A percentile compares a stretch with the other conserved stretches of the same genome.
phyloP scores from a whole-genome alignment of 2,888 invertebrate genomes.

The Hypselothyrea guttata region DNA sequence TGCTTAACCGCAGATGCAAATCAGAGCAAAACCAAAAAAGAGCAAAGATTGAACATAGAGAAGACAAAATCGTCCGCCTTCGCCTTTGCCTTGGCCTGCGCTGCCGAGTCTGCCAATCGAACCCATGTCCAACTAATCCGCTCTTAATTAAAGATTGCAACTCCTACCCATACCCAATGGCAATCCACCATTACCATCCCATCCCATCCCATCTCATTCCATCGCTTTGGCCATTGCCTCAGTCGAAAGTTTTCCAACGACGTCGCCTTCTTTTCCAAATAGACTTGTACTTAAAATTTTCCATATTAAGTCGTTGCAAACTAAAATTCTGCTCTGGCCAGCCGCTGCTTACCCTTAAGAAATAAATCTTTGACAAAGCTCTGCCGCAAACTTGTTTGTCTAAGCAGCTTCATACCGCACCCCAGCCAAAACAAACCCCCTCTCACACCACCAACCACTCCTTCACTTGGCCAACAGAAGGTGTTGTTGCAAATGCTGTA shows the following conservation, averaged over 20 bases:
- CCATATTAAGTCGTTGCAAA: conserved; percentile 61
- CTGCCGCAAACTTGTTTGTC: conserved; percentile 80
- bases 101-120: conserved; percentile 59
- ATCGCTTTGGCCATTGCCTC: not conserved
- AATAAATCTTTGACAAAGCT: conserved; percentile 81
- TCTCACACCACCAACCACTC: conserved; percentile 1
- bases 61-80: conserved; percentile 13
- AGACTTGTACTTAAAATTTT: conserved; percentile 64
- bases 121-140: conserved; percentile 81
- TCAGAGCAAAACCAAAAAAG: conserved; percentile 74
- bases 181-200: not conserved
- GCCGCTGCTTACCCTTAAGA: conserved; percentile 75
- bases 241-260: conserved; percentile 33
- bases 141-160: conserved; percentile 82
- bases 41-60: conserved; percentile 66
- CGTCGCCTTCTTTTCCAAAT: conserved; percentile 42
- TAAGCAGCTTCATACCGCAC: conserved; percentile 61
- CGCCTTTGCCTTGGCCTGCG: no score
- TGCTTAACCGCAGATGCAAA: conserved; percentile 81
- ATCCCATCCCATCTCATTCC: not conserved
- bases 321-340: conserved; percentile 47
- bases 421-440: not conserved
- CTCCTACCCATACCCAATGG: conserved; percentile 5
- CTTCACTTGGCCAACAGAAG: conserved; percentile 65
- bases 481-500: conserved; percentile 60